phyloP scores from a whole-genome alignment of 2,797 vertebrate genomes.

The Erpetoichthys calabaricus region DNA sequence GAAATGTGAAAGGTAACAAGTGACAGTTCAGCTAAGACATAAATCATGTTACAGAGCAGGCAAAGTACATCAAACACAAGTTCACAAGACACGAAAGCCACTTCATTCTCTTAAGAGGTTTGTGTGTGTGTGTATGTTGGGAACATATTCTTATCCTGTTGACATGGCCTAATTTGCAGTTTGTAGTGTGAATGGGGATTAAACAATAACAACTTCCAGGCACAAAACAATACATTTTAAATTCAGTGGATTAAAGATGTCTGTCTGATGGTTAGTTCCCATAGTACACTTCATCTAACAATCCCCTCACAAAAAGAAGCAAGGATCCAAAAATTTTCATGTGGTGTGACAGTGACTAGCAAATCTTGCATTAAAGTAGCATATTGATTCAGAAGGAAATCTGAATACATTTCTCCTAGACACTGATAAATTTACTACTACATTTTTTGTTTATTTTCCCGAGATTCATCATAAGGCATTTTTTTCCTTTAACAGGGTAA shows the following conservation, averaged over 20 bases:
- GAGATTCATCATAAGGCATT: too few species aligned
- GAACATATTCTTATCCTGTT: slow-evolving; percentile 56
- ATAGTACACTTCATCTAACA: slow-evolving; percentile 59
- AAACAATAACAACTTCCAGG: slow-evolving; percentile 66
- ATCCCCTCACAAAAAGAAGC: slow-evolving; percentile 31
- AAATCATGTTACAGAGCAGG: slow-evolving; percentile 62
- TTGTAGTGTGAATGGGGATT: slow-evolving; percentile 54
- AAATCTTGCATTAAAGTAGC: too few species aligned
- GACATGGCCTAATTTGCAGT: slow-evolving; percentile 57
- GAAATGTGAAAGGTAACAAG: slow-evolving; percentile 61
- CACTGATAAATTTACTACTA: too few species aligned
- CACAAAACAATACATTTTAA: slow-evolving; percentile 67
- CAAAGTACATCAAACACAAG: slow-evolving; percentile 61
- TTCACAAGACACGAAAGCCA: slow-evolving; percentile 52
- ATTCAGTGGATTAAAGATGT: slow-evolving; percentile 61
- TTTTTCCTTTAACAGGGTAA: too few species aligned
- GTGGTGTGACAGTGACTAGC: slow-evolving; percentile 33
- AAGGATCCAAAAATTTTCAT: slow-evolving; percentile 42
- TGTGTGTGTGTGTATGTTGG: slow-evolving; percentile 55
- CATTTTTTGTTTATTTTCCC: too few species aligned
- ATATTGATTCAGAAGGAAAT: too few species aligned
- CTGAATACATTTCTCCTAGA: too few species aligned
- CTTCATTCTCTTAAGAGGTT: slow-evolving; percentile 55
- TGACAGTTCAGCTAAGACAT: slow-evolving; percentile 66
- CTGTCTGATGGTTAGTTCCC: slow-evolving; percentile 60